Base-by-base conservation (phyloP, 2,797 vertebrate species). In the Psittacula echo region DNA sequence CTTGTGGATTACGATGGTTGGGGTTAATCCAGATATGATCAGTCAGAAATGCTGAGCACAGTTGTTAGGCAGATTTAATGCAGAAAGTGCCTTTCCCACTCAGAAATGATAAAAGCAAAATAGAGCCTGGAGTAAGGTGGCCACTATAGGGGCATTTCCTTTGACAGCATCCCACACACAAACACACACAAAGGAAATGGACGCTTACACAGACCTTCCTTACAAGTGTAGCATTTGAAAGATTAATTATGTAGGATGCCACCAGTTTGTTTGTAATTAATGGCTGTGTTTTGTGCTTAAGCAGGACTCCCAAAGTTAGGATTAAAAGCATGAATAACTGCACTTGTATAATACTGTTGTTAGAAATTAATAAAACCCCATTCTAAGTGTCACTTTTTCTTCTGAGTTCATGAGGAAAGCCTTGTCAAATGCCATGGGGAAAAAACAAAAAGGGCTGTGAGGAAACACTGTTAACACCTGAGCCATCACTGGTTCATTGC, bases 11-110 rank as follows among this genome's bases (percentile, higher is more conserved):
- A 89, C 0, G 1, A 44, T 66, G 61, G 20, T 41, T 77, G 58
- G 54, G 47, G 15, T 37, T 95, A 96, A 95, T 93, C 86, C 87
- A 11, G 50, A 45, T 85, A 48, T 94, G 64, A 51, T 88, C 71
- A 58, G 17, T 85, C 74, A 87, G 78, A 87, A 92, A 65, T 60
- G 54, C 85, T 87, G 83, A 95, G 65, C 42, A 32, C 91, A 94
- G 78, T 81, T 96, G 90, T 85, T 85, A 39, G 76, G 72, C 53
- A 83, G 81, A 80, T 88, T 87, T 76, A 39, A 90, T 93, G 64
- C 81, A 83, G 60, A 64, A 32, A 45, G 51, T 89, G 75, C 37
- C 41, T 85, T 93, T 75, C 78, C 61, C 14, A 11, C 58, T 70
- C 50, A 45, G 18, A 24, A 91, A 18, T n/a, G 12, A 23, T 77